These are phyloP conservation scores for Anolis apletophallus DNA, from an alignment of 2,797 vertebrate species.

Conservation along the genomic window DNA sequence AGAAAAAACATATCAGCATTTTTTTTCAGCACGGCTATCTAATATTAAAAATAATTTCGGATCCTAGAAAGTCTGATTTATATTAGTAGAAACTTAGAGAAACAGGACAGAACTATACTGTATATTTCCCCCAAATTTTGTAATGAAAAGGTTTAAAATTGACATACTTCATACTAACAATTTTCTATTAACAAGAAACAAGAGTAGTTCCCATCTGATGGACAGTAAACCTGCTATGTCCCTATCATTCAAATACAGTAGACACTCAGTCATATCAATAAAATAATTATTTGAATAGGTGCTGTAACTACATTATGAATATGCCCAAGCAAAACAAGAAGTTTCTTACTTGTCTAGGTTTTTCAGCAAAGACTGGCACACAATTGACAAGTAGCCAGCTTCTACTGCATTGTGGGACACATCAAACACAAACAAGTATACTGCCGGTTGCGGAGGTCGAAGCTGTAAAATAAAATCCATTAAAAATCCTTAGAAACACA, in stretches of 20 bases:
- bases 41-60: neutral
- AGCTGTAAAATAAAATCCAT: conserved; percentile 80
- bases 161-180: neutral
- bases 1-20: neutral
- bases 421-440: conserved; percentile 95
- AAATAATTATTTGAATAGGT: neutral
- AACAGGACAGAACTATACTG: neutral
- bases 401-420: conserved; percentile 97
- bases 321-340: neutral
- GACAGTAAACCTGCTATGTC: neutral
- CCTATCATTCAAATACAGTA: neutral
- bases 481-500: neutral
- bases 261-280: neutral
- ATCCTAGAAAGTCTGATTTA: neutral
- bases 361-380: conserved; percentile 91
- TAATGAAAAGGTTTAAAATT: no score
- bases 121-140: neutral
- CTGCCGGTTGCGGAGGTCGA: conserved; percentile 95
- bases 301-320: neutral
- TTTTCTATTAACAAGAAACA: neutral
- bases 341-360: conserved; percentile 93
- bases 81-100: neutral
- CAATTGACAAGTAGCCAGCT: conserved; percentile 91
- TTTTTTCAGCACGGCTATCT: neutral
- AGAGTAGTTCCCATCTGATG: neutral